A percentile compares a stretch with the other conserved stretches of the same genome.
phyloP scores from a whole-genome alignment of 2,113 vertebrate genomes.

The Mesoclemmys tuberculata region DNA sequence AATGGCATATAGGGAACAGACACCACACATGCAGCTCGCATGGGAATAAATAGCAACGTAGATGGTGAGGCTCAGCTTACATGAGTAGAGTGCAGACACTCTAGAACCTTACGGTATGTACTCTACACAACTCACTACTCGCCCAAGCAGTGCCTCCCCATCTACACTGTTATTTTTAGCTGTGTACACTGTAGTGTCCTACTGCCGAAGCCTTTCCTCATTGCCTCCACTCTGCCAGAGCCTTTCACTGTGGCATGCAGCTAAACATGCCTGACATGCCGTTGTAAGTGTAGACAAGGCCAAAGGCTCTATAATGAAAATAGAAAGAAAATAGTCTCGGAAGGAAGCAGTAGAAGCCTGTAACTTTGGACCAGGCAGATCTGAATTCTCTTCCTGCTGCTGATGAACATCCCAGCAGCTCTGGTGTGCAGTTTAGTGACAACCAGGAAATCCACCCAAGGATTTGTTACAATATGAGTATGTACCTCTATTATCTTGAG shows the following conservation, averaged over 20 bases:
- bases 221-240: too few relatives aligned
- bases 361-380: background rate
- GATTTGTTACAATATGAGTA: background rate
- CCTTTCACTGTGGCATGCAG: background rate
- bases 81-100: too few relatives aligned
- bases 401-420: background rate
- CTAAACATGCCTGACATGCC: background rate
- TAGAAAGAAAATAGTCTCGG: background rate
- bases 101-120: too few relatives aligned
- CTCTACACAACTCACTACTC: too few relatives aligned
- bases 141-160: too few relatives aligned
- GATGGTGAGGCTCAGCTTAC: too few relatives aligned
- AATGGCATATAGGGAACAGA: too few relatives aligned
- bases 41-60: too few relatives aligned
- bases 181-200: background rate
- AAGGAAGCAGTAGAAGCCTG: background rate
- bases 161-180: background rate
- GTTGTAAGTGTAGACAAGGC: background rate
- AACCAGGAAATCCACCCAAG: background rate
- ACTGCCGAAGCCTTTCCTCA: background rate
- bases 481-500: background rate
- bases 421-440: background rate
- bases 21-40: too few relatives aligned
- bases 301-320: background rate
- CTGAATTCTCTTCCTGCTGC: background rate